Base-by-base conservation (phyloP, 2,888 invertebrate genomes). In the Tribolium freemani region DNA sequence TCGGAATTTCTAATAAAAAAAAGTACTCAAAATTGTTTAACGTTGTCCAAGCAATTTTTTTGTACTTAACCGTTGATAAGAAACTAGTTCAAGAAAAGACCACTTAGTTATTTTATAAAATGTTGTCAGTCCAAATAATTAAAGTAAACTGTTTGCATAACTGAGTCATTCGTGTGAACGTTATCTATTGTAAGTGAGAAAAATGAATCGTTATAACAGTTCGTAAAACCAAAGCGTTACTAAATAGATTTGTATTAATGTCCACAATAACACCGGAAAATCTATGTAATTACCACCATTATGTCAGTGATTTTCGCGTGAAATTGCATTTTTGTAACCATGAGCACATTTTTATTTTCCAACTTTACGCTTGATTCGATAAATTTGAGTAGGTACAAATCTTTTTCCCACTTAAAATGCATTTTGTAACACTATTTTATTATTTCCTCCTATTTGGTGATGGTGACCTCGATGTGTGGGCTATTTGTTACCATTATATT, bases 361-460 rank as follows among this genome's bases (percentile, higher is more conserved):
- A 53, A 26, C 51, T 51, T 20, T 21, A 9, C 16, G 38, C 38
- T 48, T 48, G 11, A 13, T 48, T 48, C 48, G n/a, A 10, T 45
- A 45, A 45, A 45, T 11, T 45, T 45, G 11, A 45, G 11, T 45
- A 45, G 26, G 26, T 26, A 26, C 26, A 5, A 45, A 45, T 2
- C 45, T 45, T 11, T 48, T 11, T 48, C 2, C 8, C 16, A n/a
- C 48, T 48, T 48, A 11, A 67, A 60, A 51, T 67, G 61, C 71
- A 74, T 71, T 75, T 74, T 73, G 74, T 77, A 77, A 77, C 75
- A 66, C 66, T 73, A 71, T 73, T 74, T 77, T 77, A 56, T 74
- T 75, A 74, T 76, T 71, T 72, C 72, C 75, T 77, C 73, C 76
- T 76, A 72, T 74, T 75, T 79, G 78, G 73, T 78, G 79, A 75